Conservation (phyloP, 30 jellyfish, hydroid and myxozoan species). For the Nemopilema nomurai region DNA sequence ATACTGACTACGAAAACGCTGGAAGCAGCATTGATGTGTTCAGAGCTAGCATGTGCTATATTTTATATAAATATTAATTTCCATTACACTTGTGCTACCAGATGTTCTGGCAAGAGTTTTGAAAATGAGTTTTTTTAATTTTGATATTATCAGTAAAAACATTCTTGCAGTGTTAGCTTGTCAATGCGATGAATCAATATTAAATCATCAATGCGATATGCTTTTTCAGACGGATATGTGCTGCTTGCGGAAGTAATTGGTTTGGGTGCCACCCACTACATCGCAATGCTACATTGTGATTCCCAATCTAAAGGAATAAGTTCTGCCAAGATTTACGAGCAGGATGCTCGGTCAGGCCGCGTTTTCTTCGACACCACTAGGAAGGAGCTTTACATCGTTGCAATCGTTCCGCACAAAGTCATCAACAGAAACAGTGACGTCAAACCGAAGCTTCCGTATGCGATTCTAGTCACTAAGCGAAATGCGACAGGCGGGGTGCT, state of each 20-base stretch:
- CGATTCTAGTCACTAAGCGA: constrained; percentile 48
- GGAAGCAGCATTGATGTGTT: too few relatives aligned
- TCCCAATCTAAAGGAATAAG: constrained; percentile 9
- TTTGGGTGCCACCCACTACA: constrained; percentile 11
- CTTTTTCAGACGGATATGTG: constrained; percentile 64
- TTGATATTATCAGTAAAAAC: too few relatives aligned
- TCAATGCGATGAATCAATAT: too few relatives aligned
- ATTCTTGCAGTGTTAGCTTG: too few relatives aligned
- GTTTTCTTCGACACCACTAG: constrained; percentile 59
- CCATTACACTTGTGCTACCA: too few relatives aligned
- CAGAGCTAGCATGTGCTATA: not conserved
- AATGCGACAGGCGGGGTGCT: constrained; percentile 46
- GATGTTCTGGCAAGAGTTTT: too few relatives aligned
- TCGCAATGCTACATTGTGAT: constrained; percentile 16
- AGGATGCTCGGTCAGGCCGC: constrained; percentile 50
- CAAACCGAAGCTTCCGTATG: constrained; percentile 49
- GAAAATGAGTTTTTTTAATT: too few relatives aligned
- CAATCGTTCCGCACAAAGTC: constrained; percentile 46
- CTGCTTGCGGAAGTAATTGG: constrained; percentile 33
- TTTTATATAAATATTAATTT: too few relatives aligned
- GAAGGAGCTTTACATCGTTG: constrained; percentile 53
- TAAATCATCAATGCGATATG: too few relatives aligned
- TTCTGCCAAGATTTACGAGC: not conserved
- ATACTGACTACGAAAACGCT: too few relatives aligned
- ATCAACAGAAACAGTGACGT: constrained; percentile 25